Percentiles rank a stretch among this genome's conserved stretches.
phyloP scores from a whole-genome alignment of 2,888 invertebrate genomes.

The Xestia rhomboidea region DNA sequence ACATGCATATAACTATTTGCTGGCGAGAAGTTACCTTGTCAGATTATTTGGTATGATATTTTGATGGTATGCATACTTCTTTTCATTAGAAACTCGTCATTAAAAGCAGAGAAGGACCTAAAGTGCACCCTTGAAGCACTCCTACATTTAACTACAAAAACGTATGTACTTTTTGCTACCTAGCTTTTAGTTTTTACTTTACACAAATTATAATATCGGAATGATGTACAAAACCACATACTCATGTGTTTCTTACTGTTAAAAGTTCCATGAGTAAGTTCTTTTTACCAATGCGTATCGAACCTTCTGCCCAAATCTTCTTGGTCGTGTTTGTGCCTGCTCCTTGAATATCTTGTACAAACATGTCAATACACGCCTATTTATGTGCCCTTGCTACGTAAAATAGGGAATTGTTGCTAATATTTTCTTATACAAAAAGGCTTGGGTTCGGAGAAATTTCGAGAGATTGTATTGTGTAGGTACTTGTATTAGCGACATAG shows the following conservation, averaged over 20 bases:
- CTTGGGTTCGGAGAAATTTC: slow-evolving; percentile 32
- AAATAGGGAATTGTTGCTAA: slow-evolving; percentile 48
- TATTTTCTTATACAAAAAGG: slow-evolving; percentile 51
- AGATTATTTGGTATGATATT: not conserved
- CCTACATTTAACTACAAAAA: not conserved
- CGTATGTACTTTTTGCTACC: not conserved
- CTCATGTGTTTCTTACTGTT: not conserved
- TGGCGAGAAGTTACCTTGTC: not conserved
- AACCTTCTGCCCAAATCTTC: slow-evolving; percentile 31
- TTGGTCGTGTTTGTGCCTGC: slow-evolving; percentile 27
- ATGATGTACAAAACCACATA: no score
- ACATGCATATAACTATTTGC: not conserved
- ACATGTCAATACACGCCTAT: slow-evolving; percentile 72
- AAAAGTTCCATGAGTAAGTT: not conserved
- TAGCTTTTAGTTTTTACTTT: accelerated
- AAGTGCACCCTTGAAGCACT: not conserved
- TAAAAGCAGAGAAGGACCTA: not conserved
- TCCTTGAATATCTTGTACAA: slow-evolving; percentile 67
- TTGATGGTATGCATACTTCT: not conserved
- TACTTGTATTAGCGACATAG: slow-evolving; percentile 8
- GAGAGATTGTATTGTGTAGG: slow-evolving; percentile 9
- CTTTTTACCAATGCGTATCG: not conserved
- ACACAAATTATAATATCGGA: accelerated
- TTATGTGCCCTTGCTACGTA: slow-evolving; percentile 59
- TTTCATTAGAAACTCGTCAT: accelerated